Base-by-base conservation (phyloP, 2,888 invertebrate species). In the Melanotus villosus region DNA sequence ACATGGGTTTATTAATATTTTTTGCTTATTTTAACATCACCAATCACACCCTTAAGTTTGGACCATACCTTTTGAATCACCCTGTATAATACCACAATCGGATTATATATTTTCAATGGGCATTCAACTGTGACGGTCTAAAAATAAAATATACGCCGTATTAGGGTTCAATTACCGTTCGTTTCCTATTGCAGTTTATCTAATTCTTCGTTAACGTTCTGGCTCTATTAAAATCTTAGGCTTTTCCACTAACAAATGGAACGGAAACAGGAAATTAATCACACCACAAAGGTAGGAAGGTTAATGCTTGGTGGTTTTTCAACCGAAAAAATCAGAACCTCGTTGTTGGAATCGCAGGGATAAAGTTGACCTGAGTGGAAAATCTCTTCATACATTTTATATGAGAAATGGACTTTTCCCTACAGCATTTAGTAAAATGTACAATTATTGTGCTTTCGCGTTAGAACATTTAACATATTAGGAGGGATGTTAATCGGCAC, bases 241-340 rank as follows among this genome's bases (percentile, higher is more conserved):
- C 18, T 41, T 56, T 34, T 38, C 9, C 21, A 5, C n/a, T 21
- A 56, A 12, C 23, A 38, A 56, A 56, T 56, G 21, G 32, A 56
- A 3, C 36, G 21, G 56, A 56, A 56, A 38, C 36, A 12, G 19
- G 23, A 56, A 56, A 56, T 34, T 56, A 56, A 56, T 38, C 56
- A 56, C 21, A n/a, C 19, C 9, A 32, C 12, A 56, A 38, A 23
- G 21, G 14, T 12, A 38, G 4, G 10, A 14, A 36, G 56, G 56
- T 56, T 56, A 56, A 34, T 38, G 38, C 9, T 56, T 21, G 32
- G 18, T 19, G 19, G 12, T 38, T 56, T 56, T 56, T 23, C 56
- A 32, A n/a, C 23, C 9, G 36, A 36, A 56, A 56, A 32, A 56
- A 21, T 38, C 36, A 38, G 56, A 38, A 38, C 32, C 19, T 10